phyloP scores from a whole-genome alignment of 1,140 invertebrate species.

The Gonatopus flavifemur region DNA sequence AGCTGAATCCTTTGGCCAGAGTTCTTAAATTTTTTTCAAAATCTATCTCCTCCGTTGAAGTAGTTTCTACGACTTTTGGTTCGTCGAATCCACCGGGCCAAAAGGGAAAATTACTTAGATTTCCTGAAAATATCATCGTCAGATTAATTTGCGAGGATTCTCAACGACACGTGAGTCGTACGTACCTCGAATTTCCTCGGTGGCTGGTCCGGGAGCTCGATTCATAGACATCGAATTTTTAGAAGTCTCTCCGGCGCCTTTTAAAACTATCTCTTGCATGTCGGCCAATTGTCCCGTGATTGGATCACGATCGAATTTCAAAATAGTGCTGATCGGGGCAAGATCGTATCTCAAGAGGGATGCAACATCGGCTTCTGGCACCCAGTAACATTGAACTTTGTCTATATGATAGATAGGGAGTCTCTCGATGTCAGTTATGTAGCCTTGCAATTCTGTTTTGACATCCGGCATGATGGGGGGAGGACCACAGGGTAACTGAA shows the following conservation, averaged over 20 bases:
- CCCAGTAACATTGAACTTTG: conserved; percentile 63
- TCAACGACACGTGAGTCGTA: not conserved
- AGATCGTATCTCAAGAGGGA: conserved; percentile 59
- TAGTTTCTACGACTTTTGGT: conserved; percentile 47
- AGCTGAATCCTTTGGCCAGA: conserved; percentile 66
- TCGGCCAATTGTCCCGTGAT: conserved; percentile 70
- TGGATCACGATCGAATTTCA: conserved; percentile 70
- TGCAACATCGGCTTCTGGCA: conserved; percentile 54
- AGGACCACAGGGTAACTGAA: conserved; percentile 54
- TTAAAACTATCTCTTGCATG: conserved; percentile 68
- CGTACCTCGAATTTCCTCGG: conserved; percentile 62
- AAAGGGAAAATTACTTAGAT: conserved; percentile 74
- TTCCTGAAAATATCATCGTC: conserved; percentile 55
- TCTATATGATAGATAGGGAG: conserved; percentile 67
- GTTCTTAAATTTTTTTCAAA: conserved; percentile 63
- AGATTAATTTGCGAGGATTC: too few species aligned
- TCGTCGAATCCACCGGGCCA: conserved; percentile 79
- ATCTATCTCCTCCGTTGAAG: conserved; percentile 43
- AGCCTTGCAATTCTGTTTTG: conserved; percentile 61
- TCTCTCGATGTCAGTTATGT: conserved; percentile 63
- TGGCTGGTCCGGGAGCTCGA: conserved; percentile 63
- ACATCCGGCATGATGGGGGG: conserved; percentile 64
- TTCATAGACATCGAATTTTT: conserved; percentile 77
- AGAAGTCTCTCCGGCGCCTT: conserved; percentile 65
- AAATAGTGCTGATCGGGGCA: conserved; percentile 56